These are phyloP conservation scores for Tuta absoluta DNA, from an alignment of 2,888 invertebrate species.

Conservation along the genomic window DNA sequence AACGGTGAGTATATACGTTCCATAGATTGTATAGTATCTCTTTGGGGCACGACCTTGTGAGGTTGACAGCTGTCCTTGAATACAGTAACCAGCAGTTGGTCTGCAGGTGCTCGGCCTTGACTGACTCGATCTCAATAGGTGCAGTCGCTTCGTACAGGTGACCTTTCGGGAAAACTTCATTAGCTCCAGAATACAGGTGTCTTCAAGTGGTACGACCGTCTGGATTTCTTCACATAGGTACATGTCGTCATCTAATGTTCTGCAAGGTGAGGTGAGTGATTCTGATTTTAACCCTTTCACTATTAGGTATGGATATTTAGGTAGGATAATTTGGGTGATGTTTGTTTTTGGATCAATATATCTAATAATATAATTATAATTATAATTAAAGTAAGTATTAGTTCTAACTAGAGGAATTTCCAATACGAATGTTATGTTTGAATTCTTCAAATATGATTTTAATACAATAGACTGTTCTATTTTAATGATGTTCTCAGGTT, in stretches of 20 bases:
- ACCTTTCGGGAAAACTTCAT: background rate
- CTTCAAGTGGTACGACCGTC: background rate
- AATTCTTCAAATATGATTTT: conserved; percentile 17
- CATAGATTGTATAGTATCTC: no score
- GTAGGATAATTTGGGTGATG: conserved; percentile 10
- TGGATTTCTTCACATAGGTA: conserved; percentile 13
- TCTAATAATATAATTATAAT: conserved; percentile 11
- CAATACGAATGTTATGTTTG: conserved; percentile 13
- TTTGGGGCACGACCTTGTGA: no score
- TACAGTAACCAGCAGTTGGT: no score
- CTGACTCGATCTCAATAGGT: no score
- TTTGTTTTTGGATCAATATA: background rate
- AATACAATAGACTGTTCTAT: conserved; percentile 11
- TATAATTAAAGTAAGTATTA: background rate
- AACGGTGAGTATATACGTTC: conserved; percentile 9
- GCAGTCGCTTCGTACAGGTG: background rate
- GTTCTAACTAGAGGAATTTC: no score
- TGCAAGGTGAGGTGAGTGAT: background rate
- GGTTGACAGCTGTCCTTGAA: no score
- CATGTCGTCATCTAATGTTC: background rate
- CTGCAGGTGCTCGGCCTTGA: background rate
- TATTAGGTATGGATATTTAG: conserved; percentile 17
- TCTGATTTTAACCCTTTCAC: conserved; percentile 5
- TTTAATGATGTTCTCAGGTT: conserved; percentile 4
- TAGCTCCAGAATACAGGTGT: background rate